Conservation (phyloP, 2,888 invertebrate species). For the Protodeltote pygarga region DNA sequence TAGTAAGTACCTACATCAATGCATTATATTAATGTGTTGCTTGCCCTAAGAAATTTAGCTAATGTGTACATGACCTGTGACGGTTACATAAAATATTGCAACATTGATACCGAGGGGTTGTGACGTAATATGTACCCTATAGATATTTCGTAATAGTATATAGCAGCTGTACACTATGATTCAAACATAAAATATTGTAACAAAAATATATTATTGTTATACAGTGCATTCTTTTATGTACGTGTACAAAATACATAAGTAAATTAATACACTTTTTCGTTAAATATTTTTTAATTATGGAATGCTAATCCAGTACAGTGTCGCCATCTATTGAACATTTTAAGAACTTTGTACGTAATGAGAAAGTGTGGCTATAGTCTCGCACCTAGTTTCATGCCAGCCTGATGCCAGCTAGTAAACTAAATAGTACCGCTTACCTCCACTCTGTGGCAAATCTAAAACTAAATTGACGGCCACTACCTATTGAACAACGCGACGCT, state of each 20-base stretch:
- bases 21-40: slow-evolving; percentile 39
- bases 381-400: neutral
- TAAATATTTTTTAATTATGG: neutral
- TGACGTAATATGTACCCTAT: slow-evolving; percentile 4
- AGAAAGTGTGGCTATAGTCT: neutral
- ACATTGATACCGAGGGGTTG: neutral
- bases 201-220: too few relatives aligned
- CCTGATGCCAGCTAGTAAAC: neutral
- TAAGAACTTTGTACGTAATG: slow-evolving; percentile 21
- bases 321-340: slow-evolving; percentile 37
- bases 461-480: too few relatives aligned
- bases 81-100: slow-evolving; percentile 25
- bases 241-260: too few relatives aligned
- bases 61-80: too few relatives aligned
- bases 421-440: slow-evolving; percentile 24
- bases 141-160: slow-evolving; percentile 13
- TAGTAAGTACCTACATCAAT: slow-evolving; percentile 31
- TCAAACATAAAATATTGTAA: too few relatives aligned
- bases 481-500: too few relatives aligned
- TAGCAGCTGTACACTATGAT: too few relatives aligned
- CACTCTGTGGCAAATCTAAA: slow-evolving; percentile 18
- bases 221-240: too few relatives aligned
- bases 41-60: slow-evolving; percentile 3
- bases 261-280: too few relatives aligned
- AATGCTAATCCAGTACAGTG: neutral